Evolutionary conservation across 2,888 invertebrate genomes (phyloP).

Genomic region (Papilio elwesi): DNA sequence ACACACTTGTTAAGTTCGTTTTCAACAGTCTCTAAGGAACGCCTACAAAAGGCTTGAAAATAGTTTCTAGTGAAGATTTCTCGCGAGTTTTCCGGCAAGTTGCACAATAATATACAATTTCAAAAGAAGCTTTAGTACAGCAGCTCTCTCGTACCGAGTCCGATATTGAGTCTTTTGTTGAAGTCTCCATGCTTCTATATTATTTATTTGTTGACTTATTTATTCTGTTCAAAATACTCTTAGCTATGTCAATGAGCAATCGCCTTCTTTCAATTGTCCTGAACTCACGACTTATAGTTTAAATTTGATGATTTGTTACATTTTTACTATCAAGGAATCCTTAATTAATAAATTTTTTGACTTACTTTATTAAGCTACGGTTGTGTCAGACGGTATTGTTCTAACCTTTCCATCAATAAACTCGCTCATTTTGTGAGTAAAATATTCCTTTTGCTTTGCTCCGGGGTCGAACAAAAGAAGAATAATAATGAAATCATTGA

Average conservation of each 20-base stretch:
- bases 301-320: neutral
- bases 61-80: constrained; percentile 3
- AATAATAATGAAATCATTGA: constrained; percentile 12
- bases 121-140: constrained; percentile 1
- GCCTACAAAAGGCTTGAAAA: neutral
- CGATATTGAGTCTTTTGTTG: constrained; percentile 9
- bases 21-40: neutral
- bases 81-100: constrained; percentile 4
- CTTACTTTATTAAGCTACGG: neutral
- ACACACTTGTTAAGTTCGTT: neutral
- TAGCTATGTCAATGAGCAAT: neutral
- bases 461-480: constrained; percentile 9
- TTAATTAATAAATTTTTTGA: too few species aligned
- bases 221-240: neutral
- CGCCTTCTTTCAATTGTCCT: neutral
- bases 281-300: neutral
- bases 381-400: neutral
- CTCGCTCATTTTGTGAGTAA: neutral
- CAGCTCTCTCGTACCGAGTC: neutral
- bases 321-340: neutral
- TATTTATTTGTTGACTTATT: constrained; percentile 5
- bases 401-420: neutral
- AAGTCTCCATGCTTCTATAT: neutral
- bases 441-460: neutral
- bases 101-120: constrained; percentile 15